Evolutionary conservation across 2,888 invertebrate species (phyloP), one percentile per base, ranked within the genome.

Genomic region (Imbricaverruca yamaguchii): DNA sequence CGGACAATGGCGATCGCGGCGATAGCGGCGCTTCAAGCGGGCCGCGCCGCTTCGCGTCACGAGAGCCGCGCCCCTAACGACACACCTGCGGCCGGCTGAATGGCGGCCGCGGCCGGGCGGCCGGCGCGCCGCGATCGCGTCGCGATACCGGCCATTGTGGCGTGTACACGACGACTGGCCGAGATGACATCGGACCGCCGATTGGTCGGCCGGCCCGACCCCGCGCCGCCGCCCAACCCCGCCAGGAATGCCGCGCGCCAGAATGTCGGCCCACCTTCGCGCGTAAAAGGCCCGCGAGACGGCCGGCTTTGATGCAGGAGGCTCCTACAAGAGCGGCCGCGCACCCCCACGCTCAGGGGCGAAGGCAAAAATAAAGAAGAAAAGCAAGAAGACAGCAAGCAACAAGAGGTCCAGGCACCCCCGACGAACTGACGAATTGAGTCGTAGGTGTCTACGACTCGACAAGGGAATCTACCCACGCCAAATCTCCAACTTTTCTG

Each of bases 71-170:
- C 69, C 69, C 15, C 39, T 39, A 67, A 69, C 69, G 74, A 53
- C 21, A 53, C 74, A 74, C 74, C 74, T 74, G 74, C 55, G 55
- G 53, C 15, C 74, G 74, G 21, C 74, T 55, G 55, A 53, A 74
- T 74, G 74, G 74, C 74, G 21, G 74, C 65, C 65, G 61, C 12
- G 12, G 15, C 18, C 61, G 39, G 74, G 74, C 74, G 21, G 74
- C 65, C 65, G 59, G 59, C 12, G 12, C 25, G 25, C 67, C 13
- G 23, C 25, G 67, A 65, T n/a, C n/a, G n/a, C 65, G 53, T 53
- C 74, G 74, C 53, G 74, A 74, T 55, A 9, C 55, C 10, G 55
- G 65, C 65, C 74, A 74, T 74, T 74, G 74, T 74, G 74, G 69
- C 69, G 69, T 18, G 21, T 18, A 18, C 69, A 21, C 23, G 74